Conservation (phyloP, 2,888 invertebrate species). For the Idaea biselata region DNA sequence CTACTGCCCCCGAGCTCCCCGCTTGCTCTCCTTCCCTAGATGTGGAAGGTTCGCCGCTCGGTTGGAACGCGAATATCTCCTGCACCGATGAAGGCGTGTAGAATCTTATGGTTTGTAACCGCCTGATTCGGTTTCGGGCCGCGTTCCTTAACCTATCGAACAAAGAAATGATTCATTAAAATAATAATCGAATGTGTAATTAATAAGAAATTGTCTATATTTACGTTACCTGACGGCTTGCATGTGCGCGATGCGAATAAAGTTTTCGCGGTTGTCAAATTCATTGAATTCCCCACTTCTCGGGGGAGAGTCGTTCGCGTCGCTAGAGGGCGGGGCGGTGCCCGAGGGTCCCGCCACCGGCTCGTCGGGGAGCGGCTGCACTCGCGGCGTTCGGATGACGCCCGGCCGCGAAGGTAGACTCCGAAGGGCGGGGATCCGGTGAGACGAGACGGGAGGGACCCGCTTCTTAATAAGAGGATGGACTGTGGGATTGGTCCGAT, state of each 20-base stretch:
- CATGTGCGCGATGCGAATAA: slow-evolving; percentile 67
- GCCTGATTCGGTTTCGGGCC: slow-evolving; percentile 61
- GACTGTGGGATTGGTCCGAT: slow-evolving; percentile 63
- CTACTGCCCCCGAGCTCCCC: background rate
- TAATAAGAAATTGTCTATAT: background rate
- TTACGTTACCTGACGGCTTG: slow-evolving; percentile 50
- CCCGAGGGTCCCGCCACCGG: slow-evolving; percentile 61
- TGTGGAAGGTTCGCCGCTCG: slow-evolving; percentile 21
- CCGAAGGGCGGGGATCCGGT: slow-evolving; percentile 65
- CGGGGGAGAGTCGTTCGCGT: slow-evolving; percentile 45
- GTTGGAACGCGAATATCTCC: slow-evolving; percentile 62
- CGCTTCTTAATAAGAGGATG: slow-evolving; percentile 62
- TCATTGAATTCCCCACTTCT: slow-evolving; percentile 47
- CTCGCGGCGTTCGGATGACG: slow-evolving; percentile 32
- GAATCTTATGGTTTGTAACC: slow-evolving; percentile 66
- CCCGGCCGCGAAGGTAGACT: slow-evolving; percentile 40
- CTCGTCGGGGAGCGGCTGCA: slow-evolving; percentile 40
- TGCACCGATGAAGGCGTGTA: slow-evolving; percentile 69
- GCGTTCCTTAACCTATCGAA: slow-evolving; percentile 50
- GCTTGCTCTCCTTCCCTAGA: background rate
- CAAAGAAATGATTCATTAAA: background rate
- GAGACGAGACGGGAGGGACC: slow-evolving; percentile 57
- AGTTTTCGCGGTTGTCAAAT: slow-evolving; percentile 62
- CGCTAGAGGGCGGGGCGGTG: slow-evolving; percentile 36
- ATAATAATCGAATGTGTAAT: background rate